Conservation (phyloP, 2,797 vertebrate species). For the Anisognathus igniventris region DNA sequence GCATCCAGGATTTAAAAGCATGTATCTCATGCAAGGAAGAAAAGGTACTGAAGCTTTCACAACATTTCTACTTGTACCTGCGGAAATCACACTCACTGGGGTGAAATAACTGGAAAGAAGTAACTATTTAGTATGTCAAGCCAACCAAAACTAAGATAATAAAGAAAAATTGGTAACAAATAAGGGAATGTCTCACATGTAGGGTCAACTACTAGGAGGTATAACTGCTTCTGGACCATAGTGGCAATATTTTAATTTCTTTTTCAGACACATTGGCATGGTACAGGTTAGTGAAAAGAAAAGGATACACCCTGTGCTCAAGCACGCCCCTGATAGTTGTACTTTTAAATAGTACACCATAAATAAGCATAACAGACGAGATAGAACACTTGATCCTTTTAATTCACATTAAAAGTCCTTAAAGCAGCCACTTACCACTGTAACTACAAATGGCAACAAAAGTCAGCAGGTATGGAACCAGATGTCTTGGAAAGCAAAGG, state of each 20-base stretch:
- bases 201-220: neutral
- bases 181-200: neutral
- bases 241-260: neutral
- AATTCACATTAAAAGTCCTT: neutral
- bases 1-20: neutral
- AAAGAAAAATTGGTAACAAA: constrained; percentile 3
- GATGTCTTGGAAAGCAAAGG: neutral
- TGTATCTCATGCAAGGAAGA: neutral
- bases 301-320: neutral
- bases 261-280: neutral
- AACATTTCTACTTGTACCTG: neutral
- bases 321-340: neutral
- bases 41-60: neutral
- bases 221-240: neutral
- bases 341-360: neutral
- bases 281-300: neutral
- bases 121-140: neutral
- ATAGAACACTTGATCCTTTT: neutral
- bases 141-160: constrained; percentile 25
- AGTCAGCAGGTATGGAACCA: neutral
- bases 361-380: neutral
- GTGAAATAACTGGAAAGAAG: constrained; percentile 7
- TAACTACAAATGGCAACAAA: neutral
- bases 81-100: neutral
- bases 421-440: neutral